Conservation (phyloP, 2,888 invertebrate genomes). For the Drosophila limbata region DNA sequence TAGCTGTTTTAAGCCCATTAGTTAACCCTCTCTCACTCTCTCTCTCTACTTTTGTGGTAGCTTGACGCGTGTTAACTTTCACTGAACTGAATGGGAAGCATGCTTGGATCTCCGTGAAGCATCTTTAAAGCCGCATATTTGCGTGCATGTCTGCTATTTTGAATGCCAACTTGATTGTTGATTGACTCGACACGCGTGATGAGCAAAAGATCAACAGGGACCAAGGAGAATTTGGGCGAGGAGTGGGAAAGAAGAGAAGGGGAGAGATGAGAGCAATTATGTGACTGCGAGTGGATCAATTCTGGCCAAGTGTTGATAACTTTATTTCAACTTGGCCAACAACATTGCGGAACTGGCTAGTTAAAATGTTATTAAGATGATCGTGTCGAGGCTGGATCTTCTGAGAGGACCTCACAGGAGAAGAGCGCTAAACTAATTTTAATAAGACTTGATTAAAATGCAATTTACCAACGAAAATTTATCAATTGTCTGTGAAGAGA, state of each 20-base stretch:
- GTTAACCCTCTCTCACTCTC: neutral
- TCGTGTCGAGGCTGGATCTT: slow-evolving; percentile 1
- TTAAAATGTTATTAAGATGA: slow-evolving; percentile 56
- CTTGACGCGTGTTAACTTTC: slow-evolving; percentile 65
- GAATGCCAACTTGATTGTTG: slow-evolving; percentile 57
- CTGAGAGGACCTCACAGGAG: slow-evolving; percentile 62
- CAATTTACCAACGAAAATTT: slow-evolving; percentile 64
- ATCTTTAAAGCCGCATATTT: slow-evolving; percentile 50
- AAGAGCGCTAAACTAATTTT: slow-evolving; percentile 74
- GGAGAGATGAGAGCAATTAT: slow-evolving; percentile 22
- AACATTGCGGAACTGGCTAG: slow-evolving; percentile 56
- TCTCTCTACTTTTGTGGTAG: neutral
- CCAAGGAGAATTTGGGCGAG: no score
- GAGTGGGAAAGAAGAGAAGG: neutral
- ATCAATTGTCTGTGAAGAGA: slow-evolving; percentile 46
- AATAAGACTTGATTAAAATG: slow-evolving; percentile 81
- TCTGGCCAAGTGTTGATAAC: slow-evolving; percentile 71
- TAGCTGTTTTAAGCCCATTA: neutral
- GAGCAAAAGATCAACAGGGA: slow-evolving; percentile 3
- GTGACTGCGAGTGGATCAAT: slow-evolving; percentile 31
- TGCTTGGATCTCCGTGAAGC: neutral
- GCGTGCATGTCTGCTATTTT: slow-evolving; percentile 71
- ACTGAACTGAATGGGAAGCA: slow-evolving; percentile 24
- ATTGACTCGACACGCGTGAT: slow-evolving; percentile 70
- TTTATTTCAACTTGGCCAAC: slow-evolving; percentile 51